phyloP scores from a whole-genome alignment of 2,888 invertebrate species.

The Tipula helvola region DNA sequence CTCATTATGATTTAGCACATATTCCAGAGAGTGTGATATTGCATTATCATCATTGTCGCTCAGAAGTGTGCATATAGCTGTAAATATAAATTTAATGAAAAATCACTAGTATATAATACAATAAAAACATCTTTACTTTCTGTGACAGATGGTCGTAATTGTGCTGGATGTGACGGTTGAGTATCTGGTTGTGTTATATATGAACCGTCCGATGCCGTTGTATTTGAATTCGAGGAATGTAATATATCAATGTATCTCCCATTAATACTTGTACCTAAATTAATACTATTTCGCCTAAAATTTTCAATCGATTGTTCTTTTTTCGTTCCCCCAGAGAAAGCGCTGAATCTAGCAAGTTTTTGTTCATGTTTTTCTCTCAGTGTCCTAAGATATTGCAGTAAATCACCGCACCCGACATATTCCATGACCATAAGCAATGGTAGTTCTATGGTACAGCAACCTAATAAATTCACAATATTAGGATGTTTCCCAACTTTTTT shows the following conservation, averaged over 20 bases:
- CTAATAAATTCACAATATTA: slow-evolving; percentile 58
- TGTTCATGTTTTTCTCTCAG: slow-evolving; percentile 17
- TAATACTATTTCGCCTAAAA: neutral
- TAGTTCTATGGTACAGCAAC: slow-evolving; percentile 55
- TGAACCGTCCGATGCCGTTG: slow-evolving; percentile 39
- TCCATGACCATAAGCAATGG: slow-evolving; percentile 68
- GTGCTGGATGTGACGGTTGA: slow-evolving; percentile 22
- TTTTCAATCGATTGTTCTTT: neutral
- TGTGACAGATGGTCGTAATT: slow-evolving; percentile 38
- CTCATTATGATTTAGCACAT: slow-evolving; percentile 38
- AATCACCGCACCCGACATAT: slow-evolving; percentile 64
- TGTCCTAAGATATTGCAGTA: slow-evolving; percentile 27
- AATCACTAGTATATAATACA: neutral
- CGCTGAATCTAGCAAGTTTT: neutral
- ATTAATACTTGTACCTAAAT: neutral
- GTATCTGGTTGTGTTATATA: slow-evolving; percentile 36
- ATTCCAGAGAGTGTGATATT: slow-evolving; percentile 23
- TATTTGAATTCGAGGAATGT: slow-evolving; percentile 21
- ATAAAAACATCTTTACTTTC: slow-evolving; percentile 37
- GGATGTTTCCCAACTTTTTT: slow-evolving; percentile 64
- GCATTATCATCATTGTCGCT: slow-evolving; percentile 19
- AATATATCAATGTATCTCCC: slow-evolving; percentile 31
- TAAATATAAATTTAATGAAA: neutral
- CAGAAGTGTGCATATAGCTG: slow-evolving; percentile 29
- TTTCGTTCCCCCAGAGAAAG: neutral